Percentiles rank a stretch among this genome's conserved stretches.
phyloP scores from a whole-genome alignment of 2,797 vertebrate genomes.

The Chiroxiphia lanceolata region DNA sequence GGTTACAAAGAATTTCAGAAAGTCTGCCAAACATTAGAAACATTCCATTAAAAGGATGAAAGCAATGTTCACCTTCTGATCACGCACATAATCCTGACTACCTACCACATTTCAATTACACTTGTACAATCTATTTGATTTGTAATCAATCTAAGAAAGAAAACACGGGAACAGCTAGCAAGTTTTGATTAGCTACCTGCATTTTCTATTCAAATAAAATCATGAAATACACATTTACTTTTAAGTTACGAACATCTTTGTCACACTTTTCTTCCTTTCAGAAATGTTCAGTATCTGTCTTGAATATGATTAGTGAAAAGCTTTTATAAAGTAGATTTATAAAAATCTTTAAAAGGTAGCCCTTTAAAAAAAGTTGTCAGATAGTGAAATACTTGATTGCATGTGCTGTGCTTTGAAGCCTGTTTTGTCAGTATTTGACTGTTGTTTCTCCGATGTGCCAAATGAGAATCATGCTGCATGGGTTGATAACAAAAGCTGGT shows the following conservation, averaged over 20 bases:
- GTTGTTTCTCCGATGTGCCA: not conserved
- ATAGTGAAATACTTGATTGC: not conserved
- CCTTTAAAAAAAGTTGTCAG: not conserved
- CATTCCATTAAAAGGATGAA: not conserved
- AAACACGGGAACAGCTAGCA: not conserved
- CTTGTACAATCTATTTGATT: not conserved
- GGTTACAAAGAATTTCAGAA: not conserved
- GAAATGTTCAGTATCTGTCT: not conserved
- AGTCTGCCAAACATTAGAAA: not conserved
- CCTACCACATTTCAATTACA: not conserved
- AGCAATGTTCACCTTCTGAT: not conserved
- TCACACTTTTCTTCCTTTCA: not conserved
- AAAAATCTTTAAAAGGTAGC: not conserved
- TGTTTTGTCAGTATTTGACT: not conserved
- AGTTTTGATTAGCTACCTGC: not conserved
- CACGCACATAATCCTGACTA: not conserved
- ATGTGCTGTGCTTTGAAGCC: not conserved
- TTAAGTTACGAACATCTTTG: not conserved
- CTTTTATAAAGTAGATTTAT: not conserved
- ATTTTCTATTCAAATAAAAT: conserved; percentile 30
- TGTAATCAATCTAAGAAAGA: conserved; percentile 19
- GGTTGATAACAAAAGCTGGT: not conserved
- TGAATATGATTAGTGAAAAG: not conserved
- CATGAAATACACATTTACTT: not conserved
- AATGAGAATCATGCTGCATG: not conserved